A percentile compares a stretch with the other conserved stretches of the same genome.
Evolutionary conservation across 2,888 invertebrate species (phyloP).

Genomic region (Vesta saturnalis): DNA sequence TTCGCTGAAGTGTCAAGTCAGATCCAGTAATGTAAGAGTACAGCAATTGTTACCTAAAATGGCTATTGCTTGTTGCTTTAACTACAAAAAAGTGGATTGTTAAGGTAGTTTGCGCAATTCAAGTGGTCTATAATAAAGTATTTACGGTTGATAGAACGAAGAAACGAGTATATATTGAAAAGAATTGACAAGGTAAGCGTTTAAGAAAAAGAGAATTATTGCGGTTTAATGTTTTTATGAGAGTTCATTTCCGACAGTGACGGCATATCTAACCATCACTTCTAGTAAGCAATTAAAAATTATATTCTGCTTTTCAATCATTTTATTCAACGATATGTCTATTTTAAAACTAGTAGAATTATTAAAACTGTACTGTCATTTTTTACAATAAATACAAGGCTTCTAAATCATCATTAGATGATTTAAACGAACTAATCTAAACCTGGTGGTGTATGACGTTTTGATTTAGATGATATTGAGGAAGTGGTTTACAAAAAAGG

Average conservation of each 20-base stretch:
- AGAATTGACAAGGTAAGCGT: constrained; percentile 4
- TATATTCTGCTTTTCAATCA: no score
- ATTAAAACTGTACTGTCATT: no score
- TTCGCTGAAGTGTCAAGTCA: constrained; percentile 11
- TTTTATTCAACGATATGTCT: no score
- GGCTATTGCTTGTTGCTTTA: constrained; percentile 10
- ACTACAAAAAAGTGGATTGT: constrained; percentile 17
- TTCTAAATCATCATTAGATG: no score
- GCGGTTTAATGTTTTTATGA: constrained; percentile 18
- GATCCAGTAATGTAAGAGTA: constrained; percentile 16
- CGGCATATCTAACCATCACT: constrained; percentile 9
- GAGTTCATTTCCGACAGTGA: constrained; percentile 18
- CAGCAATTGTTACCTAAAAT: constrained; percentile 19
- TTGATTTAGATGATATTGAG: no score
- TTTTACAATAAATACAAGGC: no score
- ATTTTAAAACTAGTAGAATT: no score
- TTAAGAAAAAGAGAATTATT: constrained; percentile 4
- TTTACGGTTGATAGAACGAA: constrained; percentile 14
- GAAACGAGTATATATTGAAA: constrained; percentile 15
- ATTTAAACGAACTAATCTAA: no score
- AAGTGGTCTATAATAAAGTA: constrained; percentile 20
- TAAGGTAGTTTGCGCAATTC: constrained; percentile 10
- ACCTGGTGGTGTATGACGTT: no score
- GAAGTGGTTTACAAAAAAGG: no score
- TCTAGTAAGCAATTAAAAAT: constrained; percentile 10